A percentile compares a stretch with the other conserved stretches of the same genome.
Conservation (phyloP, 2,888 invertebrate genomes). For the Crioceris asparagi region DNA sequence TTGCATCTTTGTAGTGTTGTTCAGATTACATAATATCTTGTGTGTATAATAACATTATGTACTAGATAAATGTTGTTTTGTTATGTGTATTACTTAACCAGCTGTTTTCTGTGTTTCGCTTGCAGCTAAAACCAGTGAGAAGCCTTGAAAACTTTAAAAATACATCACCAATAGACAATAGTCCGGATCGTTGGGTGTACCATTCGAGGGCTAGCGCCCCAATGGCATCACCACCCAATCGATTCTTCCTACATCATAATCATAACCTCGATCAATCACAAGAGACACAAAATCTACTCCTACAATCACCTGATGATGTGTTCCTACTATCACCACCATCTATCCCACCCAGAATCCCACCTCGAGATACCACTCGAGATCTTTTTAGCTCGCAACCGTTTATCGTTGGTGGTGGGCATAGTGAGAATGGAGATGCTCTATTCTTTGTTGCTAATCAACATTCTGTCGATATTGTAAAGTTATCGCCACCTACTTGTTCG, state of each 20-base stretch:
- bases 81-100: no score
- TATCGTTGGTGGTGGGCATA: conserved; percentile 38
- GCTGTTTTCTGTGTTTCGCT: conserved; percentile 17
- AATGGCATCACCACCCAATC: conserved; percentile 28
- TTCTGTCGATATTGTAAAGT: conserved; percentile 38
- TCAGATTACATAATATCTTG: no score
- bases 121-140: conserved; percentile 50
- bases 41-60: no score
- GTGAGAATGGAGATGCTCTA: conserved; percentile 38
- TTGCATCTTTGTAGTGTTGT: no score
- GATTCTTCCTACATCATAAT: conserved; percentile 14
- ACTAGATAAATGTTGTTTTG: no score
- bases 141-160: conserved; percentile 48
- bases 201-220: conserved; percentile 23
- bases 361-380: conserved; percentile 28
- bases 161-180: conserved; percentile 26
- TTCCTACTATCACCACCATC: conserved; percentile 33
- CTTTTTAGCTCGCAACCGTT: conserved; percentile 35
- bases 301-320: conserved; percentile 35
- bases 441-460: conserved; percentile 38
- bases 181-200: conserved; percentile 32
- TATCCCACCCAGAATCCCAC: conserved; percentile 27
- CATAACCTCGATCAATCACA: conserved; percentile 19
- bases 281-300: conserved; percentile 35
- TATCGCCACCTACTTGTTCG: conserved; percentile 37